Percentiles rank a stretch among this genome's conserved stretches.
Conservation (phyloP, 2,113 vertebrate genomes). For the Neotragus pygmaeus region DNA sequence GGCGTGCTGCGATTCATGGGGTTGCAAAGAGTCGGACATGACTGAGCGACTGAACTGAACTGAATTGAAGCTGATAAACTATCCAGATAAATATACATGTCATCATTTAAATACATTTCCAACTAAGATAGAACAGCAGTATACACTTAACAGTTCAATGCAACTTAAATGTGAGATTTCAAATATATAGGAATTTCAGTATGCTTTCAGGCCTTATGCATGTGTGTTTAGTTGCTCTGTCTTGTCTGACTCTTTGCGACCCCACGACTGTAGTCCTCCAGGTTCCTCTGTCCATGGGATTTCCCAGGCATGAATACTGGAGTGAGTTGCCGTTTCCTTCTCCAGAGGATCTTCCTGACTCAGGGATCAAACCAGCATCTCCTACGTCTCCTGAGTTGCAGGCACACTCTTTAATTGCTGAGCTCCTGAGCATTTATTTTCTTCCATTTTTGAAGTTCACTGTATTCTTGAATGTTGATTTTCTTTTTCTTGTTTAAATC, state of each 20-base stretch:
- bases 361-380: neutral
- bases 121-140: conserved; percentile 59
- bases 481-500: conserved; percentile 48
- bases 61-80: conserved; percentile 38
- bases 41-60: too few species aligned
- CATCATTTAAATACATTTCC: conserved; percentile 65
- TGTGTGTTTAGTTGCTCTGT: neutral
- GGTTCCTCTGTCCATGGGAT: neutral
- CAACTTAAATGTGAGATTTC: conserved; percentile 69
- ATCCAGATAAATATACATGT: conserved; percentile 67
- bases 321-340: neutral
- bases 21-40: too few species aligned
- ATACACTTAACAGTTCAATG: conserved; percentile 63
- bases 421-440: neutral
- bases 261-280: neutral
- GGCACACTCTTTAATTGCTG: neutral
- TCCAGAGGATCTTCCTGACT: neutral
- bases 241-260: neutral
- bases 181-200: conserved; percentile 66
- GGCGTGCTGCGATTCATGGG: too few species aligned
- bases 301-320: neutral
- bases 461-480: conserved; percentile 57
- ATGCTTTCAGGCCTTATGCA: neutral
- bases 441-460: conserved; percentile 62
- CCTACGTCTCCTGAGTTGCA: neutral